Conservation (phyloP, 1,140 invertebrate species). For the Platorchestia sp. region DNA sequence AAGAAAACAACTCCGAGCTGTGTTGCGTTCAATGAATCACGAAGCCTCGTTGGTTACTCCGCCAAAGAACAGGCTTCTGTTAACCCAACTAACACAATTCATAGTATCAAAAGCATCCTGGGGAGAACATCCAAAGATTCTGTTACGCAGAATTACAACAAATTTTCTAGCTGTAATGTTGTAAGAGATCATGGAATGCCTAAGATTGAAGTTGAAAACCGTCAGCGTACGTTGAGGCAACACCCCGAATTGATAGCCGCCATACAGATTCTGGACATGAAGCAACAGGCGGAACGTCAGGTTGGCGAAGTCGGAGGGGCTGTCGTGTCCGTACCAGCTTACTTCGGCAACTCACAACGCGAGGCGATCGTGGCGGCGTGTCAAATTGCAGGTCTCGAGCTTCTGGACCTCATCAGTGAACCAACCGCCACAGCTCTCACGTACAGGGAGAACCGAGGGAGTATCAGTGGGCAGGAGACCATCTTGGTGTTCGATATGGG, state of each 20-base stretch:
- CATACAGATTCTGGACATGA: conserved; percentile 18
- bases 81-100: conserved; percentile 2
- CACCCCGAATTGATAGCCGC: background rate
- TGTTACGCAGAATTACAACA: background rate
- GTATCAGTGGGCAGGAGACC: background rate
- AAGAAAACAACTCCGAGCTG: conserved; percentile 12
- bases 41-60: background rate
- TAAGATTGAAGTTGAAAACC: background rate
- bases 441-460: background rate
- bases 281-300: background rate
- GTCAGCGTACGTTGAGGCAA: background rate
- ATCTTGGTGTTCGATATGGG: conserved; percentile 22
- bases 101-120: conserved; percentile 22
- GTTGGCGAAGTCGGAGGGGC: background rate
- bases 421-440: background rate
- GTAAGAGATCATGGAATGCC: background rate
- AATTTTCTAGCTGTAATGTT: background rate
- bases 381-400: background rate
- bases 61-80: background rate
- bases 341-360: conserved; percentile 1
- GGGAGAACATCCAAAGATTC: background rate
- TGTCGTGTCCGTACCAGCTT: background rate
- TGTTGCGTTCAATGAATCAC: background rate
- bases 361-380: background rate
- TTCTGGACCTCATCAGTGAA: conserved; percentile 27